Base-by-base conservation (phyloP, 2,888 invertebrate genomes). In the Leptura quadrifasciata region DNA sequence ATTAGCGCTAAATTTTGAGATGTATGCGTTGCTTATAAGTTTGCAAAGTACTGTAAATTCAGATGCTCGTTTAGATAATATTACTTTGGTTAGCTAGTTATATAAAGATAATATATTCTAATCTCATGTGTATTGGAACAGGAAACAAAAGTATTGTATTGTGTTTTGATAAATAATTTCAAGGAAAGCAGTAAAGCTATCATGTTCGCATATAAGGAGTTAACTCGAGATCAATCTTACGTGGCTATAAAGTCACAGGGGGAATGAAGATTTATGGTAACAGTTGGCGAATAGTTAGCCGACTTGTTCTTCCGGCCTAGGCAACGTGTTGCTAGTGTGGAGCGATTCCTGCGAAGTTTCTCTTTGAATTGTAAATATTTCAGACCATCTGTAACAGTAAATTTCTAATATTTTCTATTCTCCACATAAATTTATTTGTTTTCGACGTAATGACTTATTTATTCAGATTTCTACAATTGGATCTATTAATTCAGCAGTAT, bases 161-260 rank as follows among this genome's bases (percentile, higher is more conserved):
- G 47, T 47, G 47, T 61, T 31, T 24, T 61, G 61, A 31, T 31
- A 24, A n/a, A 61, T 61, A 61, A 27, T 27, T 61, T 31, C n/a
- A 27, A 17, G 12, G 61, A 35, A 60, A 61, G 52, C 61, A 47
- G 35, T 52, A 52, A 71, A 39, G 70, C 70, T 27, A 71, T 71
- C 47, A 61, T 39, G 60, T 60, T 71, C 61, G 47, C 47, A 61
- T 71, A 60, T 71, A 52, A 71, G 47, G 60, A 71, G 70, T 71
- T 71, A 71, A 71, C 70, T 71, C 61, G 61, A 71, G 70, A 71
- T 71, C 70, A 71, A 71, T 71, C 70, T 71, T 71, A 71, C 61
- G 60, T 61, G 60, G 70, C 70, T 52, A 60, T 71, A 71, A 71
- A 71, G 70, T 71, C 70, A 18, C 70, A 47, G 52, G 39, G 70